Evolutionary conservation across 2,888 invertebrate species (phyloP).

Genomic region (Smittia sp.): DNA sequence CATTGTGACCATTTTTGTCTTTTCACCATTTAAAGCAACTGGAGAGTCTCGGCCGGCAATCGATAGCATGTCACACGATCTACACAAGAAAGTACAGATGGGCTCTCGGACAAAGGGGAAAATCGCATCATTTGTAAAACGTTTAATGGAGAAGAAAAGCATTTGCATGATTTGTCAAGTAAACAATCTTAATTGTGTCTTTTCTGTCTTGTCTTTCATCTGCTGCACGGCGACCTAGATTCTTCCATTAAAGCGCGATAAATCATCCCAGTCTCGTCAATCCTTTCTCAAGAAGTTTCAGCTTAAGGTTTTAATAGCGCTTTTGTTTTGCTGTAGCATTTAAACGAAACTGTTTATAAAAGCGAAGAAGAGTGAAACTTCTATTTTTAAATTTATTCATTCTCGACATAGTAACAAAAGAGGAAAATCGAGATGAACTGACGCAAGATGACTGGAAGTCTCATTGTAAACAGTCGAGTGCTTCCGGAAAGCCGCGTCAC

Average conservation of each 20-base stretch:
- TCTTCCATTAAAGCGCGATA: background rate
- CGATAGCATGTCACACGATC: too few species aligned
- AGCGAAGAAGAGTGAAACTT: background rate
- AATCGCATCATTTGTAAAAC: background rate
- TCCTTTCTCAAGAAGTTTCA: conserved; percentile 21
- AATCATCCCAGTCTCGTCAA: conserved; percentile 14
- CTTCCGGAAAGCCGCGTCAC: conserved; percentile 1
- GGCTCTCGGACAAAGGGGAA: too few species aligned
- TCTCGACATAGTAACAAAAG: background rate
- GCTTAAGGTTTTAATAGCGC: conserved; percentile 12
- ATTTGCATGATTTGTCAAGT: conserved; percentile 35
- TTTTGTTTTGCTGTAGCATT: background rate
- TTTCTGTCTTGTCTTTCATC: background rate
- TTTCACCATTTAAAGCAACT: too few species aligned
- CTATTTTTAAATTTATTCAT: background rate
- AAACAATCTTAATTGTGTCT: conserved; percentile 4
- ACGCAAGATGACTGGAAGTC: background rate
- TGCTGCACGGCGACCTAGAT: background rate
- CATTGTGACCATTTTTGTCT: too few species aligned
- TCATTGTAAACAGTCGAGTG: conserved; percentile 16
- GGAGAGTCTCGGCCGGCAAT: too few species aligned
- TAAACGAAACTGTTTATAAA: background rate
- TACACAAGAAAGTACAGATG: too few species aligned
- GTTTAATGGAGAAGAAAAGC: background rate
- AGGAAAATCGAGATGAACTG: background rate